Percentiles rank a stretch among this genome's conserved stretches.
phyloP scores from a whole-genome alignment of 2,888 invertebrate species.

The Dendrolimus houi region DNA sequence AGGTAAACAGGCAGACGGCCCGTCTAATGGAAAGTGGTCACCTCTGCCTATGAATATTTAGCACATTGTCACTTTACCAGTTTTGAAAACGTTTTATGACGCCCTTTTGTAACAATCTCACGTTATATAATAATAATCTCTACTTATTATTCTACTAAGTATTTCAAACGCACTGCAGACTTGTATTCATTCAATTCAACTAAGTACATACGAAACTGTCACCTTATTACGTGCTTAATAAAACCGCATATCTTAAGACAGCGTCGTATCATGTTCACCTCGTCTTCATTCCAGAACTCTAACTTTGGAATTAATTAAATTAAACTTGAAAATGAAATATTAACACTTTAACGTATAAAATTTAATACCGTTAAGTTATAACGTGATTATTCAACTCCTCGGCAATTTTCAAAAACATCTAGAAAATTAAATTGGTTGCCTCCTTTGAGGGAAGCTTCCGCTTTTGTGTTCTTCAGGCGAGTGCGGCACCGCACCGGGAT shows the following conservation, averaged over 20 bases:
- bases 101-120: too few relatives aligned
- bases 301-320: slow-evolving; percentile 75
- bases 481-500: slow-evolving; percentile 17
- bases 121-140: too few relatives aligned
- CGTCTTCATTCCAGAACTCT: slow-evolving; percentile 36
- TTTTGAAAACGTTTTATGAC: too few relatives aligned
- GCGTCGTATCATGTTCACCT: slow-evolving; percentile 27
- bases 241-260: slow-evolving; percentile 27
- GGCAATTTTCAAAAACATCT: slow-evolving; percentile 71
- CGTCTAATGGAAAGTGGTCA: too few relatives aligned
- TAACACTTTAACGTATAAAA: slow-evolving; percentile 76
- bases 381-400: slow-evolving; percentile 74
- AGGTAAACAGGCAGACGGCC: too few relatives aligned
- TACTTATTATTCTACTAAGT: too few relatives aligned
- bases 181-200: too few relatives aligned
- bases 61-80: too few relatives aligned
- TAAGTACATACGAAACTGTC: too few relatives aligned
- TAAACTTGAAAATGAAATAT: slow-evolving; percentile 77
- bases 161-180: too few relatives aligned
- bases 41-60: too few relatives aligned
- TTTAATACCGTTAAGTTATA: slow-evolving; percentile 75
- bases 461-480: slow-evolving; percentile 44
- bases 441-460: slow-evolving; percentile 57
- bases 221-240: too few relatives aligned
- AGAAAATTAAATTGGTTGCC: slow-evolving; percentile 72